Conservation (phyloP, 1,140 invertebrate species). For the Mya arenaria region DNA sequence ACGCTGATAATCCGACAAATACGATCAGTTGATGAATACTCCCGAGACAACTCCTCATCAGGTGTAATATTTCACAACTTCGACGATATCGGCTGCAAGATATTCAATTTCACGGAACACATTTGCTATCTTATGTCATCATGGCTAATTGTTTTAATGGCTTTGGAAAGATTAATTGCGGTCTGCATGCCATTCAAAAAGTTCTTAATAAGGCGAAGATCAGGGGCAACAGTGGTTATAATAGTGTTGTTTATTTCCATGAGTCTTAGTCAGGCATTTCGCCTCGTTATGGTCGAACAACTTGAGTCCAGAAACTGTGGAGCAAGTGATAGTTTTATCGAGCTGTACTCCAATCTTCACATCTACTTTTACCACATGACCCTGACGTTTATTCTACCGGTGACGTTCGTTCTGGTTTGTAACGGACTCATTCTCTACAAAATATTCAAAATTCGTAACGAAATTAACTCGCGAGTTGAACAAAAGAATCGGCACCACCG, state of each 20-base stretch:
- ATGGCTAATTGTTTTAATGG: conserved; percentile 74
- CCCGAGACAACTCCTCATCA: conserved; percentile 4
- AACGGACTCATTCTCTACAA: conserved; percentile 72
- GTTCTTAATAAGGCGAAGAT: conserved; percentile 59
- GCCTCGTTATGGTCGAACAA: conserved; percentile 27
- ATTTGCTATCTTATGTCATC: conserved; percentile 72
- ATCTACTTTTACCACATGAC: conserved; percentile 30
- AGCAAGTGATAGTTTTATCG: background rate
- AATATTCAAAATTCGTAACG: conserved; percentile 63
- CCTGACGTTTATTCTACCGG: conserved; percentile 19
- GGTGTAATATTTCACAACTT: conserved; percentile 54
- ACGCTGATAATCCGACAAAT: conserved; percentile 58
- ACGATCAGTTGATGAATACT: conserved; percentile 50
- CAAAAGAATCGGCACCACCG: background rate
- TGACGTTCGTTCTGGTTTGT: conserved; percentile 46
- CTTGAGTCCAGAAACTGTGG: conserved; percentile 2
- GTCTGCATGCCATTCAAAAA: conserved; percentile 71
- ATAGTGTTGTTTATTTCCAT: conserved; percentile 58
- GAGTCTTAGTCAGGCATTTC: conserved; percentile 26
- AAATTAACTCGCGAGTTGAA: conserved; percentile 44
- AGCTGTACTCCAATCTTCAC: conserved; percentile 17
- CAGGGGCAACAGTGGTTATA: conserved; percentile 65
- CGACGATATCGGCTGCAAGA: conserved; percentile 62
- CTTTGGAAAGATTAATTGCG: conserved; percentile 71
- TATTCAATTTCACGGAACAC: conserved; percentile 65